phyloP scores from a whole-genome alignment of 2,797 vertebrate species.

The Cirrhinus mrigala region DNA sequence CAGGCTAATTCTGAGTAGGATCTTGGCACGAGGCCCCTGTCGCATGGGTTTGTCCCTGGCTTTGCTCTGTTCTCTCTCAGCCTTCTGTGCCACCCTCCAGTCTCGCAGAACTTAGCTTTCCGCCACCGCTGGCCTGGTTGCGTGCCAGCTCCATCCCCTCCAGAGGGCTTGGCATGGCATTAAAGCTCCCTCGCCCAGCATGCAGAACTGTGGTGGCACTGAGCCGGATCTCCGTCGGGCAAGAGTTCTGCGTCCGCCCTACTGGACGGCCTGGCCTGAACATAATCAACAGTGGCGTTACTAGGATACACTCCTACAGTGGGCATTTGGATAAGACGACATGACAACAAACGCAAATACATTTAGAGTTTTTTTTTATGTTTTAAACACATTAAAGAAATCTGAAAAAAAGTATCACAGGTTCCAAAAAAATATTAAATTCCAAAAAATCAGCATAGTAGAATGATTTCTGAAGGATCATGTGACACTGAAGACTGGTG shows the following conservation, averaged over 20 bases:
- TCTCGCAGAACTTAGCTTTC: slow-evolving; percentile 46
- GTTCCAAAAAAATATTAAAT: not conserved
- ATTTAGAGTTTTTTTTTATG: no score
- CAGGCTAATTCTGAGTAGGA: slow-evolving; percentile 25
- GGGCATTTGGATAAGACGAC: not conserved
- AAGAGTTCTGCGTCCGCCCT: slow-evolving; percentile 15
- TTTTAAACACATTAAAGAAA: not conserved
- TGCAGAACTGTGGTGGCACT: slow-evolving; percentile 16
- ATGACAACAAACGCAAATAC: not conserved
- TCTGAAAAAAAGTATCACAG: not conserved
- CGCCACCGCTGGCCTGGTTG: slow-evolving; percentile 60
- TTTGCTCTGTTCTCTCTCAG: slow-evolving; percentile 28
- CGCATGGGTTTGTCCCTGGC: slow-evolving; percentile 32
- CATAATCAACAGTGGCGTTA: not conserved
- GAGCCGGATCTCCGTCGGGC: slow-evolving; percentile 27
- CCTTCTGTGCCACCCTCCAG: slow-evolving; percentile 38
- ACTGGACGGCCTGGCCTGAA: slow-evolving; percentile 2
- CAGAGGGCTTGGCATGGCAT: slow-evolving; percentile 59
- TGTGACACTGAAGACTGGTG: not conserved
- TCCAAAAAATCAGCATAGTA: not conserved
- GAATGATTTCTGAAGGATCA: not conserved
- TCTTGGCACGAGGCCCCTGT: not conserved
- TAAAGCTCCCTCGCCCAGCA: slow-evolving; percentile 52
- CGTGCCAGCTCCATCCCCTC: slow-evolving; percentile 68
- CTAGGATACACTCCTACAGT: slow-evolving; percentile 6